Evolutionary conservation across 1,140 invertebrate genomes (phyloP), one percentile per base, ranked within the genome.

Genomic region (Mamestra configurata): DNA sequence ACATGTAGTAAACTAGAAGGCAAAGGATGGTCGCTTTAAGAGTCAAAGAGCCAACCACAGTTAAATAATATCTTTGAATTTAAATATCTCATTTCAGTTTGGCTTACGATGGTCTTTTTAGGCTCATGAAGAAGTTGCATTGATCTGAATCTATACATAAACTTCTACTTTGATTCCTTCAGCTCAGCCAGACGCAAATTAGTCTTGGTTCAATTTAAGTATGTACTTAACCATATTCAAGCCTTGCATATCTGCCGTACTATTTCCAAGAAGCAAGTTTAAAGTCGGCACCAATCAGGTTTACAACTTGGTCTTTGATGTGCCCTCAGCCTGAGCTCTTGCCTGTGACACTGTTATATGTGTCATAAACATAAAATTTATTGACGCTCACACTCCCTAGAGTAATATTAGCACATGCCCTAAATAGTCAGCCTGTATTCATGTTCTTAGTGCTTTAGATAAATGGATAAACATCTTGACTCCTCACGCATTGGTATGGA

Each of bases 281-380:
- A 86, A 70, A 77, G 78, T 85, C 85, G 82, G 35, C 79, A 78
- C 79, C 77, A 89, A 90, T 89, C 83, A 80, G 80, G 61, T 89
- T 90, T 90, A 89, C 83, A 77, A 59, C 84, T 82, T 82, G 77
- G 77, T 81, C 84, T 88, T 88, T 84, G 84, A 85, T 79, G 57
- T 81, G 72, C 59, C 57, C 76, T 55, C 40, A 27, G 22, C 49
- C 18, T 37, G 20, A 35, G 59, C 27, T 72, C 22, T 24, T 10
- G 11, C 22, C 7, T 55, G 53, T 55, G 53, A 55, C 53, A 55
- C 53, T 55, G 53, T 55, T 55, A 24, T 55, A 24, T 55, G 53
- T 55, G 20, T 24, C 53, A 55, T 55, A 55, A 55, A 55, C 53
- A 55, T 55, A 22, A 55, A 55, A 55, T 55, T 55, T 55, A 55